Conservation (phyloP, 2,888 invertebrate species). For the Andrena minutula region DNA sequence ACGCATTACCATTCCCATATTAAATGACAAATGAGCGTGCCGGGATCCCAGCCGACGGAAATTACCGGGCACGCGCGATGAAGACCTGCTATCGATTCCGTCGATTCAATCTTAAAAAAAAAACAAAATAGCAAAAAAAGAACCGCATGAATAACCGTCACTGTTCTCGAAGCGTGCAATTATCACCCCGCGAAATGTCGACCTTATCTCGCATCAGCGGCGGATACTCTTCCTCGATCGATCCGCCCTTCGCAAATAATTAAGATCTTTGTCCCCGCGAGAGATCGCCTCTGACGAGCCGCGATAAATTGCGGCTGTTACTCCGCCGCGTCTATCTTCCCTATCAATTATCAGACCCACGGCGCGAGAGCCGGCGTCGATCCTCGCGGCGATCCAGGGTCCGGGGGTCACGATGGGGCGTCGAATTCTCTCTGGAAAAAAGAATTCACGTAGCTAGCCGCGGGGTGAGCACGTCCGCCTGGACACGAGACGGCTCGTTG, state of each 20-base stretch:
- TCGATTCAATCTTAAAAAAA: neutral
- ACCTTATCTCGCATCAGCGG: neutral
- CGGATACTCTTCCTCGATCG: neutral
- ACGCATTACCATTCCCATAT: constrained; percentile 17
- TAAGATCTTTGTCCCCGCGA: constrained; percentile 37
- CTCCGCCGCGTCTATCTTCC: neutral
- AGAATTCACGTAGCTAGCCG: neutral
- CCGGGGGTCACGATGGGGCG: neutral
- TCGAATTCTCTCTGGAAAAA: neutral
- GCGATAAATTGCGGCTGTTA: constrained; percentile 27
- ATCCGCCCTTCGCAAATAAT: constrained; percentile 37
- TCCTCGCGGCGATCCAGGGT: constrained; percentile 11
- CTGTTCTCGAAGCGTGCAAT: neutral
- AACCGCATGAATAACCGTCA: neutral
- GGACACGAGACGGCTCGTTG: constrained; percentile 12
- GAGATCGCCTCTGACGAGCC: neutral
- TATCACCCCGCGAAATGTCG: neutral
- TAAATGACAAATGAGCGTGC: constrained; percentile 4
- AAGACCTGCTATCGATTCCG: neutral
- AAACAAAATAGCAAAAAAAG: neutral
- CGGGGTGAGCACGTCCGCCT: neutral
- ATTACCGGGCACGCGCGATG: neutral
- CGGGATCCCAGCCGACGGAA: neutral
- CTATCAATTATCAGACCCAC: constrained; percentile 30
- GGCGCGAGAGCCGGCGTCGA: neutral